Evolutionary conservation across 2,797 vertebrate genomes (phyloP), one percentile per base, ranked within the genome.

Genomic region (Chromobotia macracanthus): DNA sequence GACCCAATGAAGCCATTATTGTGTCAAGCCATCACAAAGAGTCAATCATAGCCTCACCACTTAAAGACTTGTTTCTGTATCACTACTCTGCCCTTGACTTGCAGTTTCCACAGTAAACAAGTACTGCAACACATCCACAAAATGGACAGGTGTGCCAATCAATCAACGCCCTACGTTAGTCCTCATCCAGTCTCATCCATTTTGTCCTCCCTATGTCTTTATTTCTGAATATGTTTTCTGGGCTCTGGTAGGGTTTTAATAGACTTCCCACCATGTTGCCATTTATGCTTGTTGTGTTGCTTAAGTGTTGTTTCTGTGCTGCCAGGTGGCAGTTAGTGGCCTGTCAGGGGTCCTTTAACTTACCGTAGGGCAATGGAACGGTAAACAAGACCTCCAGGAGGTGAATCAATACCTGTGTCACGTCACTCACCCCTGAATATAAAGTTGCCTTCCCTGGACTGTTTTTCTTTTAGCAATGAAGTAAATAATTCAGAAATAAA

Each of bases 261-360:
- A 87, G 87, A 83, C 84, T 83, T 85, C 80, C 80, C 82, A 84
- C 70, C 19, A 19, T 53, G 60, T 72, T 66, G 82, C 86, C 78
- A 83, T 82, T 86, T 88, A 84, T 89, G 85, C 82, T 28, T 60
- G 60, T 71, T 25, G 48, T 21, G 44, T 48, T 50, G 44, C 44
- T 25, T 46, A 48, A 9, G 51, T 68, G 64, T 66, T 67, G 51
- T 68, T 80, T 8, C 68, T 64, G 77, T 77, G 85, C 84, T 87
- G 87, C 89, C 89, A 91, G 89, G 87, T 89, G 88, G 88, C 86
- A 85, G 86, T 90, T 87, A 85, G 84, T 61, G 77, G 84, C 80
- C 89, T 50, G 85, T 84, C 83, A 87, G 89, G 87, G 86, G 87
- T 88, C 75, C 85, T 87, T 87, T 79, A 81, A 87, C 86, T 87